Conservation (phyloP, 2,113 vertebrate species). For the Narcine bancroftii region DNA sequence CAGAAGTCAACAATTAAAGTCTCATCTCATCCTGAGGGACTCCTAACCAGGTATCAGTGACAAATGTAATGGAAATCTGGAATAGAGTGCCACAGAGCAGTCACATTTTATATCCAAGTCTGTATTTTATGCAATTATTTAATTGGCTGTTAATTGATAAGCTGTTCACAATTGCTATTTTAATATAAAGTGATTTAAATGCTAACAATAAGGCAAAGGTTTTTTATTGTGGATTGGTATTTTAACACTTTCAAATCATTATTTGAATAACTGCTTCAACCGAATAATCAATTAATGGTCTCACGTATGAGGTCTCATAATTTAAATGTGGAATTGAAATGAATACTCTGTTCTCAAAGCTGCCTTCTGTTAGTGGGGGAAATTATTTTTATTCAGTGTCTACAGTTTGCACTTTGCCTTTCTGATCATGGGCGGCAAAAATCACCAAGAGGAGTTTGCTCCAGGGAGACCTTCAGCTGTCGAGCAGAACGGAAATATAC, state of each 20-base stretch:
- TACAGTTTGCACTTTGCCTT: too few relatives aligned
- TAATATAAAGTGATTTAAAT: not conserved
- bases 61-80: not conserved
- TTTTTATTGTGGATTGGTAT: not conserved
- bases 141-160: not conserved
- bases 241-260: not conserved
- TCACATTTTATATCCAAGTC: not conserved
- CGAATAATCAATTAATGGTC: too few relatives aligned
- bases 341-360: too few relatives aligned
- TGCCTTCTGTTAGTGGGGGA: too few relatives aligned
- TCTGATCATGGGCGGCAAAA: too few relatives aligned
- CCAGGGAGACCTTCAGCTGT: too few relatives aligned
- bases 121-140: constrained; percentile 18
- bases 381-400: too few relatives aligned
- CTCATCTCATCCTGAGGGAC: not conserved
- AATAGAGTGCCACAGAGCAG: not conserved
- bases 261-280: not conserved
- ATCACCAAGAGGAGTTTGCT: too few relatives aligned
- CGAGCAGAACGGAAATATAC: too few relatives aligned
- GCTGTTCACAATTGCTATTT: not conserved
- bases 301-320: not conserved
- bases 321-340: too few relatives aligned
- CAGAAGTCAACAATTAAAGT: not conserved
- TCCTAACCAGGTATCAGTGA: not conserved
- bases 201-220: not conserved